phyloP scores from a whole-genome alignment of 2,113 vertebrate species.

The Lipophrys pholis region DNA sequence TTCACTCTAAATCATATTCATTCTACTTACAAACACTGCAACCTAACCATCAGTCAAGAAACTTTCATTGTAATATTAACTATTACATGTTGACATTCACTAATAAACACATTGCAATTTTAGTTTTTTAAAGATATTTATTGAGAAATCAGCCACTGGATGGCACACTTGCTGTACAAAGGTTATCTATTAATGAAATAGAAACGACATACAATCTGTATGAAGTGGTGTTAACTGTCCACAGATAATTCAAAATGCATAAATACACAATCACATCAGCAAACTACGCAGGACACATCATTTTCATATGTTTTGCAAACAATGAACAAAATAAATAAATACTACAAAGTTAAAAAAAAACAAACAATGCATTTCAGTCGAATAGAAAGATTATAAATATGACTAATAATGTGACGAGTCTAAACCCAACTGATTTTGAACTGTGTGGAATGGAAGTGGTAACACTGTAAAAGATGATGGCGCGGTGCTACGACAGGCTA shows the following conservation, averaged over 20 bases:
- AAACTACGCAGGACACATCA: slow-evolving; percentile 71
- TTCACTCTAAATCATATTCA: background rate
- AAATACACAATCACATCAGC: slow-evolving; percentile 63
- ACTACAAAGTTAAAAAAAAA: slow-evolving; percentile 43
- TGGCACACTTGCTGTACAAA: slow-evolving; percentile 24
- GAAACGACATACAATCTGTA: background rate
- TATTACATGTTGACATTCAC: background rate
- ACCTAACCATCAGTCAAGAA: background rate
- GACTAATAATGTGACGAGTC: background rate
- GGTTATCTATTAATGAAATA: slow-evolving; percentile 24
- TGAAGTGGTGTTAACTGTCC: slow-evolving; percentile 12
- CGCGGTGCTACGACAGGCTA: slow-evolving; percentile 63
- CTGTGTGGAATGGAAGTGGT: background rate
- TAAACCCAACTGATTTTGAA: background rate
- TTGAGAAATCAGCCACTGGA: slow-evolving; percentile 40
- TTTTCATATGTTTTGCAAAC: slow-evolving; percentile 41
- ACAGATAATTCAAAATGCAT: slow-evolving; percentile 39
- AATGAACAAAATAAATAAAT: slow-evolving; percentile 70
- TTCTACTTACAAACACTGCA: background rate
- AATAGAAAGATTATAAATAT: slow-evolving; percentile 5
- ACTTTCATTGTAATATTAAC: background rate
- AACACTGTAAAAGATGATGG: slow-evolving; percentile 14
- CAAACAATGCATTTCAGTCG: background rate
- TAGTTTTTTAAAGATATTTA: slow-evolving; percentile 29
- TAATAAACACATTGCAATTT: background rate